A percentile compares a stretch with the other conserved stretches of the same genome.
Evolutionary conservation across 2,888 invertebrate species (phyloP).

Genomic region (Cryptops parisi): DNA sequence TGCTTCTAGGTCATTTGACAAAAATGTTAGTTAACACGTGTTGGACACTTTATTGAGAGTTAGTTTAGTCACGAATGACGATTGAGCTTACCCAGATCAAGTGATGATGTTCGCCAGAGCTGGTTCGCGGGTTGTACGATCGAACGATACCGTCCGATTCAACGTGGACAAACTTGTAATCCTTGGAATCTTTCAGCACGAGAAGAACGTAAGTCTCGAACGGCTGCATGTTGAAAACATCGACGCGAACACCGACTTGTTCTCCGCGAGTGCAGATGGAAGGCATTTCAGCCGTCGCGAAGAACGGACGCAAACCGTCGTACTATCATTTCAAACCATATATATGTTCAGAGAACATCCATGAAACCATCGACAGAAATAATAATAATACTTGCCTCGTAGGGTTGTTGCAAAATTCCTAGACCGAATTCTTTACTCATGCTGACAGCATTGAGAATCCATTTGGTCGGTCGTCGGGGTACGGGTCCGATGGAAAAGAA

Average conservation of each 20-base stretch:
- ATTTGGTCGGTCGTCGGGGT: slow-evolving; percentile 17
- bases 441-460: slow-evolving; percentile 16
- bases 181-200: slow-evolving; percentile 35
- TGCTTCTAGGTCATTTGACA: no score
- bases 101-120: slow-evolving; percentile 39
- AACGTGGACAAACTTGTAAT: slow-evolving; percentile 39
- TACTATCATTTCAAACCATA: slow-evolving; percentile 24
- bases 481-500: slow-evolving; percentile 14
- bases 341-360: background rate
- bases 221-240: slow-evolving; percentile 87
- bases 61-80: no score
- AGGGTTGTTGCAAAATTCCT: slow-evolving; percentile 13
- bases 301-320: slow-evolving; percentile 36
- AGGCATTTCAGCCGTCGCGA: slow-evolving; percentile 39
- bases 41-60: no score
- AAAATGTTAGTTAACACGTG: no score
- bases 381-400: slow-evolving; percentile 10
- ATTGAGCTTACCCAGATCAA: slow-evolving; percentile 37
- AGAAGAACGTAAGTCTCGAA: slow-evolving; percentile 34
- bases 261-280: slow-evolving; percentile 37
- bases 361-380: background rate
- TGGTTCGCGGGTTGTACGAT: slow-evolving; percentile 35
- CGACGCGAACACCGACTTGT: slow-evolving; percentile 63
- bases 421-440: slow-evolving; percentile 15
- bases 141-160: slow-evolving; percentile 36